phyloP scores from a whole-genome alignment of 30 jellyfish, hydroid and myxozoan species.

The Hydra vulgaris region DNA sequence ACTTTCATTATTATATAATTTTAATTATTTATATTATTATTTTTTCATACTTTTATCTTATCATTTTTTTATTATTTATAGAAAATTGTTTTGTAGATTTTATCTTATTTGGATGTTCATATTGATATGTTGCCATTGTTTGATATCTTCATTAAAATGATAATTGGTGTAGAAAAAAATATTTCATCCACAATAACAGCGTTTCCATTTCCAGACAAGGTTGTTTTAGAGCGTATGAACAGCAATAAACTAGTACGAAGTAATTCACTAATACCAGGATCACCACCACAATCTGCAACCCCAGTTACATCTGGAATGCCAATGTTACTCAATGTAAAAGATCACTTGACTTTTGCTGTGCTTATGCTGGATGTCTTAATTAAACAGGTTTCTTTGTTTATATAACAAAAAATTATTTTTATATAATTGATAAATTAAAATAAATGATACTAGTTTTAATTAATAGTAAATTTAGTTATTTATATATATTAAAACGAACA shows the following conservation, averaged over 20 bases:
- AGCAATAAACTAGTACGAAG: conserved; percentile 2
- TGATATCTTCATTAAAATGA: conserved; percentile 39
- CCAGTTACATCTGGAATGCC: conserved; percentile 47
- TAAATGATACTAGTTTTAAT: too few relatives aligned
- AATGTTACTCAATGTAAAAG: conserved; percentile 29
- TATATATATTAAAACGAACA: too few relatives aligned
- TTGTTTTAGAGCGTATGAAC: conserved; percentile 25
- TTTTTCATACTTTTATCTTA: background rate
- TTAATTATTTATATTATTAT: too few relatives aligned
- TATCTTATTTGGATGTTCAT: conserved; percentile 56
- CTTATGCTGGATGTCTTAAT: conserved; percentile 69
- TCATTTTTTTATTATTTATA: background rate
- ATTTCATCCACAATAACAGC: conserved; percentile 21
- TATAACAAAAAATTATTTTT: background rate
- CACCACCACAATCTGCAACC: conserved; percentile 38
- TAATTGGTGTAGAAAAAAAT: conserved; percentile 14
- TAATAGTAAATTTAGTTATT: too few relatives aligned
- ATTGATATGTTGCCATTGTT: conserved; percentile 37
- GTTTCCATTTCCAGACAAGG: conserved; percentile 74
- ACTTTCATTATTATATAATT: too few relatives aligned
- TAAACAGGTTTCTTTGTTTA: conserved; percentile 44
- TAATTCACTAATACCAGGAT: conserved; percentile 18
- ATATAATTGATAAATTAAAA: too few relatives aligned
- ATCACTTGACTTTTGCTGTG: conserved; percentile 34
- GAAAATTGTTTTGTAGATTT: conserved; percentile 32